A percentile compares a stretch with the other conserved stretches of the same genome.
Conservation (phyloP, 2,797 vertebrate genomes). For the Typhlichthys eigenmanni region DNA sequence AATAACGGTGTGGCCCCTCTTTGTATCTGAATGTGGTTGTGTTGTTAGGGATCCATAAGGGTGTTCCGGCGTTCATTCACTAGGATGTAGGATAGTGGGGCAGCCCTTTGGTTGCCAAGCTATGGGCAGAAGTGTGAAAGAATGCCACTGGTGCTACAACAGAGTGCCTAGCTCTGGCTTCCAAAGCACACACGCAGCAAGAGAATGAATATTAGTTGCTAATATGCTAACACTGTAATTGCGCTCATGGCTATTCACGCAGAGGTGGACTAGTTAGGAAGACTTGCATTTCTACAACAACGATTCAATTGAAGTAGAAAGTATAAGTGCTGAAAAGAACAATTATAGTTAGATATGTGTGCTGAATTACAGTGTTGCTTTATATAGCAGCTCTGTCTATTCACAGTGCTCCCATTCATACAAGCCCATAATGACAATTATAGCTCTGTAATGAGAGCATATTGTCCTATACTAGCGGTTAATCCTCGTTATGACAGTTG, state of each 20-base stretch:
- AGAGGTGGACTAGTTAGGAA: slow-evolving; percentile 6
- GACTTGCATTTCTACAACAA: neutral
- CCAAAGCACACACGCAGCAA: slow-evolving; percentile 10
- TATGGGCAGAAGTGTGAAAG: slow-evolving; percentile 54
- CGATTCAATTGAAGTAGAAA: too few species aligned
- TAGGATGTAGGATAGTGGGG: slow-evolving; percentile 73
- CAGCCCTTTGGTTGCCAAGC: slow-evolving; percentile 75
- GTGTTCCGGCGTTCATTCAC: slow-evolving; percentile 42
- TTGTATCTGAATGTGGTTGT: slow-evolving; percentile 39
- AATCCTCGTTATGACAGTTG: too few species aligned
- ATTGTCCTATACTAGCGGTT: too few species aligned
- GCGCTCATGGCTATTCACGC: slow-evolving; percentile 24
- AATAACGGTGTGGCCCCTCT: slow-evolving; percentile 24
- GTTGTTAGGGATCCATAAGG: slow-evolving; percentile 23
- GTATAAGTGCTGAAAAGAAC: too few species aligned
- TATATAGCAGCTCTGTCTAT: too few species aligned
- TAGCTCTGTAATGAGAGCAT: too few species aligned
- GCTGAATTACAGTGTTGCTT: too few species aligned
- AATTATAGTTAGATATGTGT: too few species aligned
- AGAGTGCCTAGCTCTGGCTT: slow-evolving; percentile 22
- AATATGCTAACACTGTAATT: slow-evolving; percentile 19
- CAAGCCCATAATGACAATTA: too few species aligned
- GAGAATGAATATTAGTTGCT: slow-evolving; percentile 3
- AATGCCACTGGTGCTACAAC: slow-evolving; percentile 64
- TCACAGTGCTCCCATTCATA: too few species aligned